Evolutionary conservation across 2,797 vertebrate species (phyloP), one percentile per base, ranked within the genome.

Genomic region (Salmo trutta): DNA sequence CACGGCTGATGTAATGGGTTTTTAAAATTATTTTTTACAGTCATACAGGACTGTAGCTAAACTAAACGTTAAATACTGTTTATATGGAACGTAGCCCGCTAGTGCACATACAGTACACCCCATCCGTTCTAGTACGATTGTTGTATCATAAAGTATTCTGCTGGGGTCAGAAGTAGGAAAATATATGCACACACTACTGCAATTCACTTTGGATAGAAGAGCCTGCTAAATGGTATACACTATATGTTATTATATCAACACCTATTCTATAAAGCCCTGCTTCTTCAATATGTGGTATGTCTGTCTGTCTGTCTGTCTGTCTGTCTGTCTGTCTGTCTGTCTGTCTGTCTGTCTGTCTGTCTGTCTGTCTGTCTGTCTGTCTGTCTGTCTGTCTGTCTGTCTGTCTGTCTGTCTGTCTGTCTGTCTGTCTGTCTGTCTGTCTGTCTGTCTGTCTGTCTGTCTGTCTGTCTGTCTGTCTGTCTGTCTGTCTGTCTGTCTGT

Each of bases 301-400:
- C 74, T 78, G 53, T 78, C 72, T 88, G 78, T 52, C 52, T 54
- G 29, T 29, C 29, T 29, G 29, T 29, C 29, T 33, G 31, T 76
- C 64, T 75, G 84, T 81, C 75, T 80, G 66, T 68, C 75, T 19
- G 31, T 31, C 53, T 79, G 83, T 73, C 7, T n/a, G 83, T 83
- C 77, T 85, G 86, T 87, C 85, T 90, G 87, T 90, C 83, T 86
- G 65, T 90, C 80, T 84, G 78, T 90, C 79, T 88, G 86, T 74
- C 84, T 85, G 52, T 59, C 53, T 56, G 52, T 4, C 31, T 31
- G 29, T 3, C 29, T 24, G 24, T 24, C 24, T 24, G 24, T 24
- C 29, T 31, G 31, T 4, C 31, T 31, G 31, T 4, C 31, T 31
- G 31, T 4, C 31, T 31, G 31, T 4, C 31, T 31, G 31, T 4